phyloP scores from a whole-genome alignment of 2,888 invertebrate species.

The Meta bourneti region DNA sequence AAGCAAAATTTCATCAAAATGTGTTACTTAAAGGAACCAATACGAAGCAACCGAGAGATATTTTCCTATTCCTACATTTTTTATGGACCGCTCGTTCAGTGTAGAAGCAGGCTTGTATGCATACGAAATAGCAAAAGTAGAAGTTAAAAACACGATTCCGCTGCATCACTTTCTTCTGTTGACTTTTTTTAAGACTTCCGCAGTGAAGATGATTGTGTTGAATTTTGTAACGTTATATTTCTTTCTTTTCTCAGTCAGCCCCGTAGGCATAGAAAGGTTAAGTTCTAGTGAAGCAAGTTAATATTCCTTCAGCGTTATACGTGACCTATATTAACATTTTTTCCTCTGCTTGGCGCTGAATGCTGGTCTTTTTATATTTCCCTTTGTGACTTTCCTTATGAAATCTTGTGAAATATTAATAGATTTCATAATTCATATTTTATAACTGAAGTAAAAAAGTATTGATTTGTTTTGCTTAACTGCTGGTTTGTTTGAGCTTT shows the following conservation, averaged over 20 bases:
- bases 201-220: background rate
- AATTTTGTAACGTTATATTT: background rate
- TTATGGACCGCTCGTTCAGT: too few relatives aligned
- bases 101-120: too few relatives aligned
- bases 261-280: background rate
- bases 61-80: too few relatives aligned
- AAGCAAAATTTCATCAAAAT: too few relatives aligned
- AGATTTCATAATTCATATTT: too few relatives aligned
- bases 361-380: background rate
- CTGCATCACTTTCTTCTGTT: background rate
- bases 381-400: background rate
- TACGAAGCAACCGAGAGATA: too few relatives aligned
- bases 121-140: background rate
- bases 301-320: slow-evolving; percentile 13
- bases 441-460: too few relatives aligned
- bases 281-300: background rate
- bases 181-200: background rate
- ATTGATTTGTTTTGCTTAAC: too few relatives aligned
- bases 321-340: slow-evolving; percentile 23
- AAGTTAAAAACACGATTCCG: background rate
- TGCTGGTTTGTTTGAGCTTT: too few relatives aligned
- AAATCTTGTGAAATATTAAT: too few relatives aligned
- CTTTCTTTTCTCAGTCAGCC: background rate
- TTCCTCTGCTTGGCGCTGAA: background rate
- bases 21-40: too few relatives aligned